These are phyloP conservation scores for Phalacrocorax carbo DNA, from an alignment of 2,113 vertebrate species.

Conservation along the genomic window DNA sequence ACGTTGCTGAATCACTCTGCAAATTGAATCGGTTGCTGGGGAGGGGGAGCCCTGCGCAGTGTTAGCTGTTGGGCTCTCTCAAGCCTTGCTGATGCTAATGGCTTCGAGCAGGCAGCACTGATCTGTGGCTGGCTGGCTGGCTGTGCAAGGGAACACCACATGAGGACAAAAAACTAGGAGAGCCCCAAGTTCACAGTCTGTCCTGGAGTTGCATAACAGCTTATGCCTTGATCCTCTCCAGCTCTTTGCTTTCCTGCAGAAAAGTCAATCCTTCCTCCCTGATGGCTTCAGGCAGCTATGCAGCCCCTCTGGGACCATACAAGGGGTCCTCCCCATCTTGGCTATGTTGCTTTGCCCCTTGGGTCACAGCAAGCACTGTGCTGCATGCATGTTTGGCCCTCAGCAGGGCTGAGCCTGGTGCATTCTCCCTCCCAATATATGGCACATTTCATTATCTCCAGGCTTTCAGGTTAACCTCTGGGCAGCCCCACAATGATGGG, in stretches of 20 bases:
- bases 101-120: neutral
- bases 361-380: neutral
- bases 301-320: fast-evolving
- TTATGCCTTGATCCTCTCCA: neutral
- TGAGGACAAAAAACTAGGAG: neutral
- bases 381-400: neutral
- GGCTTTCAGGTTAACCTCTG: neutral
- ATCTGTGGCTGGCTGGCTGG: neutral
- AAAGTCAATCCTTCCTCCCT: neutral
- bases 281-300: neutral
- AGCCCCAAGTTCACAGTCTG: neutral
- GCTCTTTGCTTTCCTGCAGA: neutral
- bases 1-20: slow-evolving; percentile 5
- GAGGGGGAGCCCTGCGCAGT: neutral
- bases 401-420: neutral
- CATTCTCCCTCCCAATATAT: neutral
- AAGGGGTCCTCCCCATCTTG: neutral
- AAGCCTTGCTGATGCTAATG: neutral
- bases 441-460: neutral
- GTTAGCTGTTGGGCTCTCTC: neutral
- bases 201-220: neutral
- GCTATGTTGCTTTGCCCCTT: neutral
- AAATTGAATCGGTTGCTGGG: neutral
- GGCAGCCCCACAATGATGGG: neutral
- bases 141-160: fast-evolving